phyloP scores from a whole-genome alignment of 2,797 vertebrate species.

The Tragelaphus eurycerus region DNA sequence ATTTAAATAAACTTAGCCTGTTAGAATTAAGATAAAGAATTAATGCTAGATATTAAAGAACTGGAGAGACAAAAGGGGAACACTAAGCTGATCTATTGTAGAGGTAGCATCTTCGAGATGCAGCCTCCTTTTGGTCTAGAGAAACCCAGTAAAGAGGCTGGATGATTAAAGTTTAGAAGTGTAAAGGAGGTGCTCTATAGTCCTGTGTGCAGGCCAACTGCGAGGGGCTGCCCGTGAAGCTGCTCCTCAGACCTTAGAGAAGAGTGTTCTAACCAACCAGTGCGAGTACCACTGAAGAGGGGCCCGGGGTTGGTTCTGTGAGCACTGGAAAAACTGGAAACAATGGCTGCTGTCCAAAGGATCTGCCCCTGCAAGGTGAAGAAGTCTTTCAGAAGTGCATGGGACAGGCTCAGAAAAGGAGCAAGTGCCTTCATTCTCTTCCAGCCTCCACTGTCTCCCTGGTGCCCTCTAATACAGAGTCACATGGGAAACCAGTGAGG shows the following conservation, averaged over 20 bases:
- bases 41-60: neutral
- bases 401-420: neutral
- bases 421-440: neutral
- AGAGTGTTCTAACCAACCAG: neutral
- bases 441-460: neutral
- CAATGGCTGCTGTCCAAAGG: neutral
- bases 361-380: neutral
- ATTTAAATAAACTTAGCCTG: neutral
- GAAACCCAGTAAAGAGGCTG: neutral
- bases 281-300: neutral
- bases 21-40: neutral
- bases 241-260: neutral
- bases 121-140: neutral
- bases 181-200: neutral
- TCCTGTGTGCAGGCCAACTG: neutral
- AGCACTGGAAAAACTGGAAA: neutral
- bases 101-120: neutral
- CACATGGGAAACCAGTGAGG: neutral
- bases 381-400: neutral
- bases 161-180: neutral
- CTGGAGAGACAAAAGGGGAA: neutral
- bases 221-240: neutral
- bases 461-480: neutral
- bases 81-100: neutral
- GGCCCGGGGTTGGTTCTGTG: rapidly evolving